Evolutionary conservation across 2,113 vertebrate genomes (phyloP).

Genomic region (Microtus richardsoni): DNA sequence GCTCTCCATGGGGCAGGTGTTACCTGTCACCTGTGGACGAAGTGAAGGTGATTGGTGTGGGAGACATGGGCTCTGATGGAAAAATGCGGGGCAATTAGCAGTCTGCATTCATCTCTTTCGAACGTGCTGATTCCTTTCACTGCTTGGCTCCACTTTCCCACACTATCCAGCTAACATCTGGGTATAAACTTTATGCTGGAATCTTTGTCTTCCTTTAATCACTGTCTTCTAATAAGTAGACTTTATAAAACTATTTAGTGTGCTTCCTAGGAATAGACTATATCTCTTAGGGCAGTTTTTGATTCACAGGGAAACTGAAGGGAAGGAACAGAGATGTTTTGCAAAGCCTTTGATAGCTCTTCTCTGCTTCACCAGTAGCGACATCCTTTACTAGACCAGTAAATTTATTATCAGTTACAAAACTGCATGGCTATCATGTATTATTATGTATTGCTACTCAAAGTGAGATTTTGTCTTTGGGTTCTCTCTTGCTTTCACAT

Average conservation of each 20-base stretch:
- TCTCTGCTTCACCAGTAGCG: not conserved
- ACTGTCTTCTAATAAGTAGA: not conserved
- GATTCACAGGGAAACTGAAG: not conserved
- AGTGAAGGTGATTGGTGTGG: not conserved
- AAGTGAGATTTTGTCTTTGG: not conserved
- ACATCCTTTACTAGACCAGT: not conserved
- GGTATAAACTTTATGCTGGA: not conserved
- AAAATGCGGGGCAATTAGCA: not conserved
- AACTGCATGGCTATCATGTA: not conserved
- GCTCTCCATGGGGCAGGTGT: too few species aligned
- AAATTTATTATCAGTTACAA: not conserved
- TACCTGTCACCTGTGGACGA: too few species aligned
- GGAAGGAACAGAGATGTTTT: not conserved
- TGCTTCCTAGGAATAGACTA: not conserved
- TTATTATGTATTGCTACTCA: not conserved
- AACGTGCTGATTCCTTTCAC: not conserved
- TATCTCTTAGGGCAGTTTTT: not conserved
- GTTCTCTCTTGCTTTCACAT: not conserved
- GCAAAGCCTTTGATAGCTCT: not conserved
- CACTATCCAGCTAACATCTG: not conserved
- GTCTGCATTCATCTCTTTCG: not conserved
- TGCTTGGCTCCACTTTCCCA: not conserved
- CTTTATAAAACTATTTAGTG: not conserved
- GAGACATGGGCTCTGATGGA: not conserved
- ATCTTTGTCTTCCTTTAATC: conserved; percentile 5